Conservation (phyloP, 2,113 vertebrate species). For the Thalassoma bifasciatum region DNA sequence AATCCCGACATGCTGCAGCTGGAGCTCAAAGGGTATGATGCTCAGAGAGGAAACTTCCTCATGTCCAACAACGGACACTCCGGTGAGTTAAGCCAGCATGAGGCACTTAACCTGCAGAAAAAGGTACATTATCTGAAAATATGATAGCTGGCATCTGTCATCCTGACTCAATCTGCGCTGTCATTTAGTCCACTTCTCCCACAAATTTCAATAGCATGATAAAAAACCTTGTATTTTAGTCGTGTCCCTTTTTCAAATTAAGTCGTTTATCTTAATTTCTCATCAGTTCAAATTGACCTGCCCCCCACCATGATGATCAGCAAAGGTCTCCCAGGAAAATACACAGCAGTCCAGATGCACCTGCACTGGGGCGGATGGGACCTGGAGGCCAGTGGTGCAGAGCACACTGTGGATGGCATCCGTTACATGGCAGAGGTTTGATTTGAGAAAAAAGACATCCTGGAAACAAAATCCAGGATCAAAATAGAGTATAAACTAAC, state of each 20-base stretch:
- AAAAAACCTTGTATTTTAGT: no score
- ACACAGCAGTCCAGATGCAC: conserved; percentile 90
- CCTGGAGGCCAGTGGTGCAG: conserved; percentile 88
- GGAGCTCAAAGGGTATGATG: conserved; percentile 82
- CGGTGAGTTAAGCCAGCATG: conserved; percentile 76
- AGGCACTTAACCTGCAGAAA: no score
- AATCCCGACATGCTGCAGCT: conserved; percentile 80
- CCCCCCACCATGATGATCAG: conserved; percentile 85
- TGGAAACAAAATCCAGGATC: background rate
- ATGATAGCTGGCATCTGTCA: no score
- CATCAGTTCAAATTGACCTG: conserved; percentile 89
- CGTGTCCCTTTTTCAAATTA: no score
- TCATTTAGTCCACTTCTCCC: no score
- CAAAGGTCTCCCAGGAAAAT: conserved; percentile 77
- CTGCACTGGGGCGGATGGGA: conserved; percentile 92
- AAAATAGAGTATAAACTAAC: background rate
- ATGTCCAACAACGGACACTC: conserved; percentile 93
- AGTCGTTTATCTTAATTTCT: conserved; percentile 17
- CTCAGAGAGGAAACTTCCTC: conserved; percentile 72
- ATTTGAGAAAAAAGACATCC: background rate
- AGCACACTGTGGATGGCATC: conserved; percentile 91
- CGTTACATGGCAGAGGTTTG: conserved; percentile 90
- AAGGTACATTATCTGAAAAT: no score
- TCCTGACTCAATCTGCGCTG: no score
- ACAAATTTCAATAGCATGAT: no score